phyloP scores from a whole-genome alignment of 2,888 invertebrate genomes.

The Himalopsyche kuldschensis region DNA sequence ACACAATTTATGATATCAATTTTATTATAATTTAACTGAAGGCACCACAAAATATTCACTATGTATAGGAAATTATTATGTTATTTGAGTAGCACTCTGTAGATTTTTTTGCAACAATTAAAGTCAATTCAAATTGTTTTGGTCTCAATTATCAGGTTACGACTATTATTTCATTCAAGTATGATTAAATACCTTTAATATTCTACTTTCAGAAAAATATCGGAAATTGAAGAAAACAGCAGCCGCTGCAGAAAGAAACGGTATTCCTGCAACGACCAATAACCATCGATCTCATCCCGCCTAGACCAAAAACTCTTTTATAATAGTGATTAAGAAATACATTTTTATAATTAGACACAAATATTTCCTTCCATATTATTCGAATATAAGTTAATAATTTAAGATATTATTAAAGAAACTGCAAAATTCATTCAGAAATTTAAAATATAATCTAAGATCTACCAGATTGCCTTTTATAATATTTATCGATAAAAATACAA shows the following conservation, averaged over 20 bases:
- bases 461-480: too few relatives aligned
- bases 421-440: background rate
- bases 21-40: too few relatives aligned
- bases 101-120: too few relatives aligned
- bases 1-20: too few relatives aligned
- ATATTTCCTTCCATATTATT: background rate
- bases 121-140: too few relatives aligned
- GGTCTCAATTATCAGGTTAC: too few relatives aligned
- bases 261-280: slow-evolving; percentile 47
- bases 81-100: too few relatives aligned
- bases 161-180: too few relatives aligned
- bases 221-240: slow-evolving; percentile 64
- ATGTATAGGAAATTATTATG: too few relatives aligned
- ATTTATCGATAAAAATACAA: too few relatives aligned
- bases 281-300: slow-evolving; percentile 46
- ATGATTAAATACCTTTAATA: background rate
- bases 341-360: background rate
- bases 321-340: background rate
- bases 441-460: background rate
- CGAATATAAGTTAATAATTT: background rate
- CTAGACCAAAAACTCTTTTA: background rate
- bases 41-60: too few relatives aligned
- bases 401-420: background rate
- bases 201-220: slow-evolving; percentile 60
- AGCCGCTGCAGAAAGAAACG: slow-evolving; percentile 52